These are phyloP conservation scores for Buceros bicornis DNA, from an alignment of 2,797 vertebrate genomes.

Conservation along the genomic window DNA sequence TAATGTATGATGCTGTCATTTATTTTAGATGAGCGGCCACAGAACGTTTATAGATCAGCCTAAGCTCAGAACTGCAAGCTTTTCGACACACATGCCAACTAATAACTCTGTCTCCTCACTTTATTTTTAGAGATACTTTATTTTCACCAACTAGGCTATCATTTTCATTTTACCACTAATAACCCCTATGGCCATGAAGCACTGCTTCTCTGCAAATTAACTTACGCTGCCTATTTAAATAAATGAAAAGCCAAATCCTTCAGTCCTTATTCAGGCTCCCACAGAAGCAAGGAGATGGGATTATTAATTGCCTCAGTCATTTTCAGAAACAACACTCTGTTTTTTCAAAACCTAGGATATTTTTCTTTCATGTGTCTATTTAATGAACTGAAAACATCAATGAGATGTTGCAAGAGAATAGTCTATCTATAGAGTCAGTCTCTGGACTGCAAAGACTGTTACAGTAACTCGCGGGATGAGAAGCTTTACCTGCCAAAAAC, in stretches of 20 bases:
- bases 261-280: neutral
- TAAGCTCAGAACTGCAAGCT: neutral
- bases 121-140: neutral
- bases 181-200: constrained; percentile 17
- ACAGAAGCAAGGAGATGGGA: constrained; percentile 18
- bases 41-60: neutral
- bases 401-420: constrained; percentile 41
- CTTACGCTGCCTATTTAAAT: constrained; percentile 43
- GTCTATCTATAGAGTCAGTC: neutral
- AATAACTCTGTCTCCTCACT: neutral
- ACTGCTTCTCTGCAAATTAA: constrained; percentile 44
- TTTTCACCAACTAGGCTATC: constrained; percentile 3
- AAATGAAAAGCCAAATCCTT: constrained; percentile 59
- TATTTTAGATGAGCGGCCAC: neutral
- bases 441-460: constrained; percentile 29
- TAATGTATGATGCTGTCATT: constrained; percentile 6
- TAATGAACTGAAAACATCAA: constrained; percentile 64
- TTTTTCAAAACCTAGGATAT: constrained; percentile 27
- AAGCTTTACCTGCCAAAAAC: constrained; percentile 54
- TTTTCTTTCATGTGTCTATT: constrained; percentile 35
- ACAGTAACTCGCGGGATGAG: neutral
- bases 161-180: constrained; percentile 27
- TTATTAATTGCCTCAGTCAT: constrained; percentile 46
- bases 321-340: constrained; percentile 27
- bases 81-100: neutral